Evolutionary conservation across 2,888 invertebrate genomes (phyloP).

Genomic region (Agrenia bidenticulata): DNA sequence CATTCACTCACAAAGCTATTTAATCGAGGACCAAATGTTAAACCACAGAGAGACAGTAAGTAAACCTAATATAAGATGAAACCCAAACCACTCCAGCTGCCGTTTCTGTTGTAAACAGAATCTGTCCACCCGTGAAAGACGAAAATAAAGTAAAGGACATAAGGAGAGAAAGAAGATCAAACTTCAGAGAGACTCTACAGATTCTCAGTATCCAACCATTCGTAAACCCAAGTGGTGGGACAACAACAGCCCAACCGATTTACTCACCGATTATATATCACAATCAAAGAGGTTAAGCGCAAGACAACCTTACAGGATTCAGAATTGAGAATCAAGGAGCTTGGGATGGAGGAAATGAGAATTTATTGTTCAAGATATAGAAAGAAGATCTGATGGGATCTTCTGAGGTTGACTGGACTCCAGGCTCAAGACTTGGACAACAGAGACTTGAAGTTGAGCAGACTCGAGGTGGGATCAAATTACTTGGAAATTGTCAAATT

Average conservation of each 20-base stretch:
- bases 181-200: neutral
- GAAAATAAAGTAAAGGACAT: neutral
- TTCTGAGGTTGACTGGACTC: too few relatives aligned
- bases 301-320: too few relatives aligned
- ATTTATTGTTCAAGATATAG: neutral
- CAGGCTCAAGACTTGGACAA: too few relatives aligned
- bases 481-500: too few relatives aligned
- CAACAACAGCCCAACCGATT: neutral
- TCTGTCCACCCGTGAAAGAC: slow-evolving; percentile 5
- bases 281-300: slow-evolving; percentile 1
- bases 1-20: too few relatives aligned
- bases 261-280: neutral
- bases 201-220: neutral
- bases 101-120: neutral
- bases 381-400: too few relatives aligned
- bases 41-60: too few relatives aligned
- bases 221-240: neutral
- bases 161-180: neutral
- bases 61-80: too few relatives aligned
- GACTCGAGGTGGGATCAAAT: too few relatives aligned
- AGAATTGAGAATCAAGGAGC: neutral
- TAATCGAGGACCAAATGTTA: too few relatives aligned
- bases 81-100: slow-evolving; percentile 2
- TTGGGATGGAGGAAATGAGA: neutral
- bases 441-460: too few relatives aligned